Evolutionary conservation across 2,888 invertebrate species (phyloP).

Genomic region (Tipula vernalis): DNA sequence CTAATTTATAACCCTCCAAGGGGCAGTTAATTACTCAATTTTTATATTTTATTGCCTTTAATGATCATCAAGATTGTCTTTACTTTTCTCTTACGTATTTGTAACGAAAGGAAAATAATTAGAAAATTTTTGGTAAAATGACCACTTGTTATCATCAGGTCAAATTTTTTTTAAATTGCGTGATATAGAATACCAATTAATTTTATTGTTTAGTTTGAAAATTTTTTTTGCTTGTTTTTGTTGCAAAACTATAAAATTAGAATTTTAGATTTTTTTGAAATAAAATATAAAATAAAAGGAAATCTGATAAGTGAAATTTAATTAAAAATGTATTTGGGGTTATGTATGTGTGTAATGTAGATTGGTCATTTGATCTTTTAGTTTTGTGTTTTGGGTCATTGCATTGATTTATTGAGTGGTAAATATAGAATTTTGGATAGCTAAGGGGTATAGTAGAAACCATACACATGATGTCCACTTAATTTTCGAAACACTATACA

Average conservation of each 20-base stretch:
- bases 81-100: background rate
- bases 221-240: background rate
- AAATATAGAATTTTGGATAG: background rate
- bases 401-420: background rate
- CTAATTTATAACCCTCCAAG: conserved; percentile 11
- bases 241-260: background rate
- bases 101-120: background rate
- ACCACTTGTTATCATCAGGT: conserved; percentile 10
- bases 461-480: background rate
- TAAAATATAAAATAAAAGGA: background rate
- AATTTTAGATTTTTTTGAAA: background rate
- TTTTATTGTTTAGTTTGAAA: conserved; percentile 7
- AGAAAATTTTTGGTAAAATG: background rate
- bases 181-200: conserved; percentile 12
- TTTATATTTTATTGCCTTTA: background rate
- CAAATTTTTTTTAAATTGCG: conserved; percentile 10
- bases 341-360: background rate
- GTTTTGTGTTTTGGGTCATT: background rate
- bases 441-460: background rate
- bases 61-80: background rate
- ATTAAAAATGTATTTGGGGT: background rate
- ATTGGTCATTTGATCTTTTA: background rate
- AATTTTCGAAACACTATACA: background rate
- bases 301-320: conserved; percentile 4
- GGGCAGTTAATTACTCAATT: conserved; percentile 10